Percentiles rank a stretch among this genome's conserved stretches.
Conservation (phyloP, 2,113 vertebrate genomes). For the Platycercus adscitus region DNA sequence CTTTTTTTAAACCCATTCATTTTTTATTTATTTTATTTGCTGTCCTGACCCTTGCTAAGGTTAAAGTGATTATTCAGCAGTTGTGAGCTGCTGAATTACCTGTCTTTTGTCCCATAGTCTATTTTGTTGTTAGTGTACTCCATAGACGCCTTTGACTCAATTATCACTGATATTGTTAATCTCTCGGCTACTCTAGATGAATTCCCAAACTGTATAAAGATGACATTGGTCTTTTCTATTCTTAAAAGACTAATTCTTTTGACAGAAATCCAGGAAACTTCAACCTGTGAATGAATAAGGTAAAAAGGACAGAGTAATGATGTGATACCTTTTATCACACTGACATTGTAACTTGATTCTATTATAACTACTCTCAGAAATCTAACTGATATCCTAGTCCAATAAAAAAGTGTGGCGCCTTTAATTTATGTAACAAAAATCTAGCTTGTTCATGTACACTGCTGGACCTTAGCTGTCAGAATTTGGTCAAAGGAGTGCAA, state of each 20-base stretch:
- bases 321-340: slow-evolving; percentile 58
- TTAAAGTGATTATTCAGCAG: slow-evolving; percentile 55
- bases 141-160: slow-evolving; percentile 37
- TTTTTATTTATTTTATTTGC: slow-evolving; percentile 58
- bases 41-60: slow-evolving; percentile 18
- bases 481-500: neutral
- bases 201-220: slow-evolving; percentile 57
- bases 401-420: slow-evolving; percentile 44
- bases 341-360: slow-evolving; percentile 41
- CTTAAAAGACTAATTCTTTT: slow-evolving; percentile 57
- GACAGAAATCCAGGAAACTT: slow-evolving; percentile 68
- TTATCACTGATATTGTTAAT: slow-evolving; percentile 53
- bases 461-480: neutral
- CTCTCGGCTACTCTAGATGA: slow-evolving; percentile 43
- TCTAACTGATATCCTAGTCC: neutral
- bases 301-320: slow-evolving; percentile 34
- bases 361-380: slow-evolving; percentile 17
- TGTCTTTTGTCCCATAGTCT: neutral
- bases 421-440: slow-evolving; percentile 50
- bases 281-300: slow-evolving; percentile 66
- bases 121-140: slow-evolving; percentile 30
- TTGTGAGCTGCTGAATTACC: slow-evolving; percentile 32
- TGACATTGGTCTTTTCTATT: slow-evolving; percentile 43
- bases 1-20: neutral
- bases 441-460: neutral